Conservation (phyloP, 2,113 vertebrate species). For the Dunckerocampus dactyliophorus region DNA sequence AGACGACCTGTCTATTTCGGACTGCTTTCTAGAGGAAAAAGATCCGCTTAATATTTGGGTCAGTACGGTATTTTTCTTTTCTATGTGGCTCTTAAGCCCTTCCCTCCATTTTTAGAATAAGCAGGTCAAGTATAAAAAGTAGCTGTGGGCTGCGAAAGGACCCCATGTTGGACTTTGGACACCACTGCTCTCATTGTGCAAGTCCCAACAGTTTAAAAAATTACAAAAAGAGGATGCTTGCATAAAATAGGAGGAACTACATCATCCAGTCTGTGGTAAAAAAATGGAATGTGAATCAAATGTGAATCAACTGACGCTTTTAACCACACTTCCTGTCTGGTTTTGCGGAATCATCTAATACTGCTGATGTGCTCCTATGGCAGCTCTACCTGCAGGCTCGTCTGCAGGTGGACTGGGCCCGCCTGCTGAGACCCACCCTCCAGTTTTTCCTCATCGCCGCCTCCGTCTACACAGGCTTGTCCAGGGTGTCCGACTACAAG, state of each 20-base stretch:
- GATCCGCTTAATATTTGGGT: too few species aligned
- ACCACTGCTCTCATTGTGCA: neutral
- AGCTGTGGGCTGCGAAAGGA: too few species aligned
- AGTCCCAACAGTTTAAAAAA: neutral
- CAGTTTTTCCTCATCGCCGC: constrained; percentile 89
- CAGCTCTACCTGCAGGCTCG: constrained; percentile 95
- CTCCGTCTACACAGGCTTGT: constrained; percentile 89
- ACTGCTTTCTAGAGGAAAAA: too few species aligned
- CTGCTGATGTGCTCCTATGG: neutral
- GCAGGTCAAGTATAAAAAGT: too few species aligned
- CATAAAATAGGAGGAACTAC: neutral
- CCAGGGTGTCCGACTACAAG: constrained; percentile 94
- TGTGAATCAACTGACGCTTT: constrained; percentile 1
- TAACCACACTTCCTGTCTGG: neutral
- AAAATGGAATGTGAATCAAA: neutral
- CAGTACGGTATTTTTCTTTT: too few species aligned
- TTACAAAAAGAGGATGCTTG: constrained; percentile 2
- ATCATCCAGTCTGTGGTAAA: neutral
- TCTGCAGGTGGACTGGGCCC: constrained; percentile 86
- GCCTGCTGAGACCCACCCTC: constrained; percentile 86
- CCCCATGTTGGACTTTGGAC: neutral
- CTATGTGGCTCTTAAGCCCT: too few species aligned
- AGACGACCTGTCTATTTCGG: too few species aligned
- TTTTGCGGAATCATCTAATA: neutral
- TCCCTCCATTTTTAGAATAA: too few species aligned